Conservation (phyloP, 2,797 vertebrate species). For the Paratrypauchen microcephalus region DNA sequence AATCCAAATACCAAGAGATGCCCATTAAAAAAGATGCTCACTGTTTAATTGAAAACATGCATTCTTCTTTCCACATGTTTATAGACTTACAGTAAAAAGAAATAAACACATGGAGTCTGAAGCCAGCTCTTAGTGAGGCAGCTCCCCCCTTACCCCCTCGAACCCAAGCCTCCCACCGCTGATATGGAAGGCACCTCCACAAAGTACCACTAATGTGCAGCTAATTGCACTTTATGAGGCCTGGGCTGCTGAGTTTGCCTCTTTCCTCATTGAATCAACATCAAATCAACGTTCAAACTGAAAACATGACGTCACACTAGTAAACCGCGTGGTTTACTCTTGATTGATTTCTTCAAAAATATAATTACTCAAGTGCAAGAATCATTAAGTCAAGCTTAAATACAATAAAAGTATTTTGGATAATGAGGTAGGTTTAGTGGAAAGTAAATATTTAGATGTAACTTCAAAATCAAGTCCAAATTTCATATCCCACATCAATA, state of each 20-base stretch:
- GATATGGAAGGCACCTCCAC: constrained; percentile 52
- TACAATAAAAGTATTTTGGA: background rate
- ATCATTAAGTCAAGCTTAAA: background rate
- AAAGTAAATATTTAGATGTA: background rate
- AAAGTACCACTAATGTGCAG: constrained; percentile 55
- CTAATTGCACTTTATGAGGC: constrained; percentile 63
- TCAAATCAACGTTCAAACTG: constrained; percentile 50
- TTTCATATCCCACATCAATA: too few relatives aligned
- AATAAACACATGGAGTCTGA: constrained; percentile 34
- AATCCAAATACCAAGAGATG: background rate
- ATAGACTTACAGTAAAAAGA: constrained; percentile 7
- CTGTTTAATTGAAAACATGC: background rate
- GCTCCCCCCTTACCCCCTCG: constrained; percentile 7
- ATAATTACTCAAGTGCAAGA: background rate
- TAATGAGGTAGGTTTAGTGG: background rate
- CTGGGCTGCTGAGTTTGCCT: constrained; percentile 53
- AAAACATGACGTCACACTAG: constrained; percentile 42
- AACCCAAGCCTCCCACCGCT: constrained; percentile 34
- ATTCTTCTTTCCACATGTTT: constrained; percentile 2
- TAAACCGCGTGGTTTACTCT: background rate
- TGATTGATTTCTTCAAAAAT: background rate
- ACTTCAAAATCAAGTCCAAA: background rate
- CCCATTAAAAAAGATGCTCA: too few relatives aligned
- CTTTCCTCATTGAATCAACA: constrained; percentile 48
- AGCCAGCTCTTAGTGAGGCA: constrained; percentile 26